phyloP scores from a whole-genome alignment of 64 coral and sea anemone genomes.

The Actinia equina region DNA sequence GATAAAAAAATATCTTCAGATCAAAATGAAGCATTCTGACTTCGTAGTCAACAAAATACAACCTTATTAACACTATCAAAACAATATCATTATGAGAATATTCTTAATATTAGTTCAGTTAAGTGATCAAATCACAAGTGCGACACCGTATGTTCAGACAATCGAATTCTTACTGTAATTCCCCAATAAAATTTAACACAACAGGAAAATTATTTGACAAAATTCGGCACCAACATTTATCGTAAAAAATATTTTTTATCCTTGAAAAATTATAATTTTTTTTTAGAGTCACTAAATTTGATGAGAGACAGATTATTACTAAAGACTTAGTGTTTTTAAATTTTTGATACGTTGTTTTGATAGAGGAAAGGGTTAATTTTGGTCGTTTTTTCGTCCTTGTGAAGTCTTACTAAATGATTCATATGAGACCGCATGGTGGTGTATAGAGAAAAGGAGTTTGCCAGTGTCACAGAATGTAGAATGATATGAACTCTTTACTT shows the following conservation, averaged over 20 bases:
- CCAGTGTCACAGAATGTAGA: too few relatives aligned
- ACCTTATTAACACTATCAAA: constrained; percentile 2
- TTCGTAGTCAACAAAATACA: background rate
- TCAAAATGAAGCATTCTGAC: background rate
- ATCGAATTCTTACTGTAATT: background rate
- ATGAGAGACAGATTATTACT: too few relatives aligned
- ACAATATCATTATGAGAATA: background rate
- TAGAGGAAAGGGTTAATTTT: too few relatives aligned
- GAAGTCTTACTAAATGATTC: too few relatives aligned
- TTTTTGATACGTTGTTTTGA: too few relatives aligned
- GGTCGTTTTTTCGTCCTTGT: too few relatives aligned
- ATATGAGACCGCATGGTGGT: too few relatives aligned
- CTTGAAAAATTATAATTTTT: background rate
- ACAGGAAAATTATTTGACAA: too few relatives aligned
- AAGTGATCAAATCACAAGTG: background rate
- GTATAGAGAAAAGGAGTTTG: too few relatives aligned
- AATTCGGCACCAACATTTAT: background rate
- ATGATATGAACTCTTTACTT: too few relatives aligned
- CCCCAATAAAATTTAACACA: background rate
- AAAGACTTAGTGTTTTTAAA: too few relatives aligned
- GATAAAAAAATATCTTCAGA: background rate
- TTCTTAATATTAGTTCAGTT: background rate
- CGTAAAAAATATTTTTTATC: background rate
- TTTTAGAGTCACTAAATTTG: too few relatives aligned
- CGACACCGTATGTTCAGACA: background rate